Evolutionary conservation across 2,113 vertebrate genomes (phyloP), one percentile per base, ranked within the genome.

Genomic region (Cynoglossus semilaevis): DNA sequence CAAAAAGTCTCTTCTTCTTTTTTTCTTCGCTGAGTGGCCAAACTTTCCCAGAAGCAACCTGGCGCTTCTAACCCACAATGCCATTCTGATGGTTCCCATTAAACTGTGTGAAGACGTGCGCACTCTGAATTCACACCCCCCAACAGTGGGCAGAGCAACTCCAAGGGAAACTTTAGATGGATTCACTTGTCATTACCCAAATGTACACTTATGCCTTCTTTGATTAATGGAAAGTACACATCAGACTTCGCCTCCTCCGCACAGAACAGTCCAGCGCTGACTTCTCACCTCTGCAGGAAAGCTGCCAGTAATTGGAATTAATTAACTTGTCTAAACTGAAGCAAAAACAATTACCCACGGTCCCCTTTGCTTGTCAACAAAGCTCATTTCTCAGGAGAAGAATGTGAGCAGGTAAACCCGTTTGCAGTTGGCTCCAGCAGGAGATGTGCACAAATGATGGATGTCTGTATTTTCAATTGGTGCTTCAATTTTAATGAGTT

Each of bases 291-390:
- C 42, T 49, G 12, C 54, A 48, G 17, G 41, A 79, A 59, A 63
- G 62, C 54, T 15, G 72, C 51, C 48, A 67, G 76, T 88, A 90
- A 91, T 90, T 90, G 79, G 82, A 91, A 91, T 88, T 70, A 88
- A 88, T 90, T 83, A 88, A 85, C 74, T 86, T 86, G 82, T 88
- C 81, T 59, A 76, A 58, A 55, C 45, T 73, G 76, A 58, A 69
- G 70, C 79, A 77, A 79, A 87, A 90, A 85, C 86, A 89, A 89
- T 90, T 86, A 89, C 60, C 80, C 65, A 58, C 58, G 73, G 56
- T 58, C 65, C 84, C 18, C 50, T 68, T 76, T 58, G 51, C 81
- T 82, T 85, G 83, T 89, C 85, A 85, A 84, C 82, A 83, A 74
- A 81, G 62, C 51, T 79, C 49, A 51, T 82, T 78, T 79, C 61